These are phyloP conservation scores for Cricetomys ansorgei DNA, from an alignment of 2,113 vertebrate species.

Conservation along the genomic window DNA sequence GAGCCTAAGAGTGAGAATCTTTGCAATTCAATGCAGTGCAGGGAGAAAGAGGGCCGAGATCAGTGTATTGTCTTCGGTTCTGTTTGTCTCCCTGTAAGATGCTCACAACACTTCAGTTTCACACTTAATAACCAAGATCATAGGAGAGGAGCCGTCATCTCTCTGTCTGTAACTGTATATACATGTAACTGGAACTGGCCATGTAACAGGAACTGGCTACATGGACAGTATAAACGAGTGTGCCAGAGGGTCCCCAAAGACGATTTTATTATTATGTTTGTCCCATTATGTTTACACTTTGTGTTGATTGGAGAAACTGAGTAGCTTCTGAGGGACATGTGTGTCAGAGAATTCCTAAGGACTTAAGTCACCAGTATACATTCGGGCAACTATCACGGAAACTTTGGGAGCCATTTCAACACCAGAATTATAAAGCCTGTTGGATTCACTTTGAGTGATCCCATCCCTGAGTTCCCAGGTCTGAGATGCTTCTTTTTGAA, in stretches of 20 bases:
- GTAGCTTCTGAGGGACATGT: not conserved
- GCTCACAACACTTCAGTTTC: not conserved
- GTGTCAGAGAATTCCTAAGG: not conserved
- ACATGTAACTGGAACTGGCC: too few species aligned
- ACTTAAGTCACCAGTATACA: not conserved
- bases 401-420: not conserved
- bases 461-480: not conserved
- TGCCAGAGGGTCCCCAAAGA: not conserved
- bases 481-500: not conserved
- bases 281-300: not conserved
- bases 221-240: not conserved
- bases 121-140: fast-evolving
- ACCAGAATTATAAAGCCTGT: not conserved
- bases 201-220: too few species aligned
- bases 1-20: not conserved
- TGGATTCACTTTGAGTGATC: not conserved
- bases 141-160: fast-evolving
- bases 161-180: not conserved
- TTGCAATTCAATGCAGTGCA: not conserved
- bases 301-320: not conserved
- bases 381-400: not conserved
- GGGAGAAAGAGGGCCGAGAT: not conserved
- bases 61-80: fast-evolving
- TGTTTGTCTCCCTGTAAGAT: not conserved
- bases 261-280: not conserved